phyloP scores from a whole-genome alignment of 2,113 vertebrate species.

The Sarotherodon lohbergeri region DNA sequence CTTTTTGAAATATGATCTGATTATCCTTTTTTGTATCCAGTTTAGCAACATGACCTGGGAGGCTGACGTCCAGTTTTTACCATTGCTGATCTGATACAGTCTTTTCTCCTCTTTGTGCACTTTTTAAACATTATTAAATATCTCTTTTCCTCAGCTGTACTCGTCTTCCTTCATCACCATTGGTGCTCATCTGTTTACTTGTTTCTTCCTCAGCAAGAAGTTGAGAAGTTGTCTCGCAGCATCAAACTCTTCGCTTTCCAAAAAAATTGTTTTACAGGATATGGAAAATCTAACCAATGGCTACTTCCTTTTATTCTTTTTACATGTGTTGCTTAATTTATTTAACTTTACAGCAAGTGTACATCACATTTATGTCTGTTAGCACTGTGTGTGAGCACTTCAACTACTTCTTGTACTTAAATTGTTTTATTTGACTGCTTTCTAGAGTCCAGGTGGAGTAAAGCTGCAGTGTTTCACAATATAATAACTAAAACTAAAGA shows the following conservation, averaged over 20 bases:
- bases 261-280: neutral
- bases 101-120: rapidly evolving
- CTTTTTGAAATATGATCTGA: neutral
- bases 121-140: neutral
- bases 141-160: neutral
- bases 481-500: neutral
- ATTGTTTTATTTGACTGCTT: neutral
- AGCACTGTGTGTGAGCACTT: neutral
- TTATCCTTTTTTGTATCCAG: neutral
- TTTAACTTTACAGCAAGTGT: neutral
- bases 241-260: neutral
- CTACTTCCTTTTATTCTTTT: neutral
- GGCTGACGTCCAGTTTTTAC: neutral
- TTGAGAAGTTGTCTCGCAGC: neutral
- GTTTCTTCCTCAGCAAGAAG: neutral
- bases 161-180: neutral
- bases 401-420: neutral
- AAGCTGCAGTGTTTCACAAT: neutral
- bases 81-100: neutral
- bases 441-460: neutral
- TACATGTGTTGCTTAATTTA: neutral
- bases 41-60: rapidly evolving
- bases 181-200: neutral
- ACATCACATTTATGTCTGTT: neutral
- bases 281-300: neutral